Base-by-base conservation (phyloP, 2,888 invertebrate species). In the Drosophila neonasuta region DNA sequence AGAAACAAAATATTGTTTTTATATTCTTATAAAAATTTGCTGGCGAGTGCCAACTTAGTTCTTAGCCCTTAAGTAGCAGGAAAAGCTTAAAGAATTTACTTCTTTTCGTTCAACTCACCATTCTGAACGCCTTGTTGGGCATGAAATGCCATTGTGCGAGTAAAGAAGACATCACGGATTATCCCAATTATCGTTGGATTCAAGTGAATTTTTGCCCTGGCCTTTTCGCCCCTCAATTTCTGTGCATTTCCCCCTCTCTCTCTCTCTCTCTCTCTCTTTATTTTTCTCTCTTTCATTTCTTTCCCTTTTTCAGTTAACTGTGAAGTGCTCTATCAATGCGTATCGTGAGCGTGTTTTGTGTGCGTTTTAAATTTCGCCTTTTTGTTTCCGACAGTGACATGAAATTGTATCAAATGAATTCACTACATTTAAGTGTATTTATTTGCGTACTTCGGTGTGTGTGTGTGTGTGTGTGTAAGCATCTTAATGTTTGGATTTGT, bases 81-180 rank as follows among this genome's bases (percentile, higher is more conserved):
- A n/a, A 36, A 6, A 41, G 8, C 15, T 13, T 41, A 41, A 1
- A 8, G 6, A 0, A 15, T 41, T 13, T 13, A 15, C 15, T 13
- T 6, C 39, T 41, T 7, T n/a, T n/a, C 3, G 11, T 36, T 32
- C 20, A 15, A 0, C 5, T 4, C n/a, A 24, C 24, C 24, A 32
- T 46, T 68, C 54, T 44, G 9, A 15, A 1, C 11, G 1, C 0
- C 13, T 24, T 39, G 8, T 52, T 45, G 6, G n/a, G 17, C 17
- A 13, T 15, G 58, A 1, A 7, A 5, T 51, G 11, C 78, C 78
- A 74, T 39, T 64, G 78, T 74, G 51, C 65, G 11, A 13, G 13
- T 50, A 71, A 84, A 79, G 69, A 74, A 79, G 77, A 81, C 77
- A 80, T 78, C 78, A 82, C 51, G 78, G 86, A 86, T 86, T 86